Base-by-base conservation (phyloP, 2,797 vertebrate species). In the Dromococcyx pavoninus region DNA sequence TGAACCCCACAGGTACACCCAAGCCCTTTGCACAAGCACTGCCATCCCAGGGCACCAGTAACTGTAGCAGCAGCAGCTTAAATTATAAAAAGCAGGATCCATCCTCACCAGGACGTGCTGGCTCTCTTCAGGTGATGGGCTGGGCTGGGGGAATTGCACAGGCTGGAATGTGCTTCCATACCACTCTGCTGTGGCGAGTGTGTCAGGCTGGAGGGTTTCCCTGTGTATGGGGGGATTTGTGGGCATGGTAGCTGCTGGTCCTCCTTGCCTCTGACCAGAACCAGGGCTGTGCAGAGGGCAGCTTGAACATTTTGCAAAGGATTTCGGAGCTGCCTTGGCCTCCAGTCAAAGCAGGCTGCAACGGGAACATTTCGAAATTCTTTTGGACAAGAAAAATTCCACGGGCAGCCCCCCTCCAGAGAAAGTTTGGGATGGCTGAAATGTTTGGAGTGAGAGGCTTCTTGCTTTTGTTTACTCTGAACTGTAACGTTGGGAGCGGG, bases 371-470 rank as follows among this genome's bases (percentile, higher is more conserved):
- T 96, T 96, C 84, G 89, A 96, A 96, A 96, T 94, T 94, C 87
- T 91, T 96, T 70, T 93, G 95, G 89, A 95, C 2, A 24, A 93
- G 94, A 95, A 96, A 96, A 95, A 96, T 96, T 96, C 96, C 95
- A 96, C 0, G 2, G 84, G 84, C 91, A 95, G 95, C 87, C 94
- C 96, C 95, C 95, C 96, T 96, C 74, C 12, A 2, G 94, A 92
- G 94, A 96, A 96, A 96, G 96, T 95, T 96, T 96, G 92, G 81
- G 89, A 96, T 96, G 92, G 74, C 93, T 96, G 94, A 96, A 91
- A 96, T 95, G 89, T 89, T 95, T 96, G 86, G 86, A 93, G 91
- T 85, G 87, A 96, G 89, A 96, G 74, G 87, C 86, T 92, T 60
- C 81, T 95, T 96, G 95, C 91, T 95, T 94, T 95, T 96, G 96